These are phyloP conservation scores for Lates calcarifer DNA, from an alignment of 2,113 vertebrate species.

Conservation along the genomic window DNA sequence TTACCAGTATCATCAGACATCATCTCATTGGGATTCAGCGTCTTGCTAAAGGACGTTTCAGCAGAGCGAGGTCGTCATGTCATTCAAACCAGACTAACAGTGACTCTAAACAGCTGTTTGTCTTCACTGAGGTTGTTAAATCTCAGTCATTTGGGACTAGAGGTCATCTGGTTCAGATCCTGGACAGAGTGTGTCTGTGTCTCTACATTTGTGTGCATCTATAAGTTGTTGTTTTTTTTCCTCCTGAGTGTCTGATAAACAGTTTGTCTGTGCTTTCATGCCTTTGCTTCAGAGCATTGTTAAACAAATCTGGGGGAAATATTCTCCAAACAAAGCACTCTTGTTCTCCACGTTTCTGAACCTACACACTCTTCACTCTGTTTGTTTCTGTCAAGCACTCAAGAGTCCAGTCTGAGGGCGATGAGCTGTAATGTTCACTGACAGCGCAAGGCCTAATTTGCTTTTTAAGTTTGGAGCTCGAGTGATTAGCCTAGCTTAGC, in stretches of 20 bases:
- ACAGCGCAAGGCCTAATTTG: not conserved
- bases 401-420: too few relatives aligned
- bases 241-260: not conserved
- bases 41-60: not conserved
- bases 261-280: not conserved
- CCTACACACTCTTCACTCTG: not conserved
- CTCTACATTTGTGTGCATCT: too few relatives aligned
- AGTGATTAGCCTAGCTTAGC: not conserved
- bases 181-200: not conserved
- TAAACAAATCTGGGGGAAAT: not conserved
- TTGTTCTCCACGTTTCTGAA: not conserved
- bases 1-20: not conserved
- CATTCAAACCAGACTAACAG: not conserved
- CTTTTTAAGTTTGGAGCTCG: not conserved
- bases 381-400: constrained; percentile 4
- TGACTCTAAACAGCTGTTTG: not conserved
- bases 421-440: not conserved
- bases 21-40: too few relatives aligned
- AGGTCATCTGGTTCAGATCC: not conserved
- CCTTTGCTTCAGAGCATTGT: not conserved
- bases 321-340: not conserved
- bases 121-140: not conserved
- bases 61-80: not conserved
- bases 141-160: not conserved
- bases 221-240: not conserved